These are phyloP conservation scores for Spilarctia lutea DNA, from an alignment of 2,888 invertebrate genomes.

Conservation along the genomic window DNA sequence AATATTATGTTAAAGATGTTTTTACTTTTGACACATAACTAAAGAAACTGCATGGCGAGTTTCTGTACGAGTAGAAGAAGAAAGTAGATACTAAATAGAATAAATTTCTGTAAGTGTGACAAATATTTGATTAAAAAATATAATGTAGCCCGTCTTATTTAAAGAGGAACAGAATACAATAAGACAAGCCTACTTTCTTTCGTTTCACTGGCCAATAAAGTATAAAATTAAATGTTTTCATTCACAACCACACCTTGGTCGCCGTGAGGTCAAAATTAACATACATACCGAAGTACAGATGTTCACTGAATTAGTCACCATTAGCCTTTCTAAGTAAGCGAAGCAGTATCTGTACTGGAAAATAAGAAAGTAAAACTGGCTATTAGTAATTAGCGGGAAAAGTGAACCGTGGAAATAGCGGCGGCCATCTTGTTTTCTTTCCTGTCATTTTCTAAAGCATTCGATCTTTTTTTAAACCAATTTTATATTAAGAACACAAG, in stretches of 20 bases:
- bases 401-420: conserved; percentile 62
- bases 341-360: conserved; percentile 43
- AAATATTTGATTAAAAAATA: too few relatives aligned
- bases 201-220: conserved; percentile 52
- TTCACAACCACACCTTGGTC: conserved; percentile 55
- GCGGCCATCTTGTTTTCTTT: conserved; percentile 71
- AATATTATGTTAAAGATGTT: not conserved
- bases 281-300: conserved; percentile 52
- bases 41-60: not conserved
- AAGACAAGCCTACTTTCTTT: conserved; percentile 52
- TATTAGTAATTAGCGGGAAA: conserved; percentile 73
- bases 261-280: conserved; percentile 57
- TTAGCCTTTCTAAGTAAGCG: conserved; percentile 48
- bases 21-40: not conserved
- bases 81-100: not conserved
- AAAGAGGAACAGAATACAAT: not conserved
- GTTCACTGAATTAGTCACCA: conserved; percentile 43
- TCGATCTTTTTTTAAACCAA: conserved; percentile 18
- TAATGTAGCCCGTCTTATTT: not conserved
- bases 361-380: conserved; percentile 77
- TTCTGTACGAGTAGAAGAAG: not conserved
- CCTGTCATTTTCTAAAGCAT: conserved; percentile 57
- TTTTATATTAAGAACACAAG: conserved; percentile 8
- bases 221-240: conserved; percentile 53
- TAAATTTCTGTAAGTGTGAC: not conserved